Base-by-base conservation (phyloP, 1,140 invertebrate genomes). In the Drosophila kepulauana region DNA sequence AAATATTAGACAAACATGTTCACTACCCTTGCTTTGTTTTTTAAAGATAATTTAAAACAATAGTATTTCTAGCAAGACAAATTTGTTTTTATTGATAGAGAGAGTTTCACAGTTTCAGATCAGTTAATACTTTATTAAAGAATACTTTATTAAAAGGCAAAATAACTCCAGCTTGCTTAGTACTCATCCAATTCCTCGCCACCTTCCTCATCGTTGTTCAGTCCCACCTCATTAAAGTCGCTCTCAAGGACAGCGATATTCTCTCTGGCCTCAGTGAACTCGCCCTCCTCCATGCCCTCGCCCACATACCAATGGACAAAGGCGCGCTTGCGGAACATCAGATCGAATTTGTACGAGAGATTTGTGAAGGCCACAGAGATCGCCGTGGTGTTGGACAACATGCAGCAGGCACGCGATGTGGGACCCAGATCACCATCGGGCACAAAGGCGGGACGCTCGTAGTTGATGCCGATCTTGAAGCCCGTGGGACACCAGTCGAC, bases 321-420 rank as follows among this genome's bases (percentile, higher is more conserved):
- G 13, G 96, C 96, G 13, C 96, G 93, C 91, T 97, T 97, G 58
- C 95, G 94, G 93, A 96, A 97, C 96, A 97, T 97, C 70, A 97
- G 93, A 92, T 97, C 96, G 87, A 97, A 97, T 92, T 97, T 97
- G 92, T 96, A 95, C 89, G 96, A 94, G 13, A 96, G 93, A 72
- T 95, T 94, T 52, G 94, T 94, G 94, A 96, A 97, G 16, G 96
- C 96, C 88, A 96, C 96, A 8, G 95, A 95, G 58, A 97, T 96
- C 78, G 96, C 96, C 0, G 96, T 97, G 13, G 96, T 97, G 92
- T 96, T 97, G 91, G 95, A 95, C 59, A 96, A 93, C 96, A 97
- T 96, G 85, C 95, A 96, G n/a, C 96, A 95, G 41, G 96, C 96
- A 56, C 95, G 93, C 78, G 93, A 93, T 38, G 94, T 93, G 57